Evolutionary conservation across 23 tunicate genomes (phyloP).

Genomic region (Oikopleura vanhoeffeni): DNA sequence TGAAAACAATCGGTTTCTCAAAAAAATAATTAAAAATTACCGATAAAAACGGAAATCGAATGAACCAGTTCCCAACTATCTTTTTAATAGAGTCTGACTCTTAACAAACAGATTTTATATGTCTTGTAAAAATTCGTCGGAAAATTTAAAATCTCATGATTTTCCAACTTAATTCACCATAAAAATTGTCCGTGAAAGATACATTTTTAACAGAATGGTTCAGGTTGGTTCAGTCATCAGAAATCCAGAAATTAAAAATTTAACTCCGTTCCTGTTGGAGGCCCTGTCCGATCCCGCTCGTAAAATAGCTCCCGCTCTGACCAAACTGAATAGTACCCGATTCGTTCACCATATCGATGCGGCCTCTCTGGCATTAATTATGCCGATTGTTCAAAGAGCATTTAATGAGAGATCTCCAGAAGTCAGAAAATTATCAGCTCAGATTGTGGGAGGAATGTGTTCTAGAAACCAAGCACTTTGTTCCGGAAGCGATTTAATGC

Average conservation of each 20-base stretch:
- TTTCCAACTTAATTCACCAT: not conserved
- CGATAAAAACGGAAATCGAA: no score
- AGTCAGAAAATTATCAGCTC: conserved; percentile 80
- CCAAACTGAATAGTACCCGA: conserved; percentile 49
- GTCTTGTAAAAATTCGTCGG: no score
- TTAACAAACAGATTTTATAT: no score
- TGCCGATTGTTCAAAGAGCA: conserved; percentile 71
- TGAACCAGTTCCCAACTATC: no score
- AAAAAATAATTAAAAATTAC: no score
- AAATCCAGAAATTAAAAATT: conserved; percentile 61
- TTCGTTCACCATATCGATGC: conserved; percentile 89
- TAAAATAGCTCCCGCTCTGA: conserved; percentile 39
- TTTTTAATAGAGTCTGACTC: no score
- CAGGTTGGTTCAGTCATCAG: conserved; percentile 73
- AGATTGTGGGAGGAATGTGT: conserved; percentile 88
- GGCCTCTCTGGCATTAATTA: conserved; percentile 74
- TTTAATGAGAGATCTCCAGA: conserved; percentile 59
- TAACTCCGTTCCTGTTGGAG: conserved; percentile 23
- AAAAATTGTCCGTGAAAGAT: not conserved
- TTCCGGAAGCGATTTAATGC: conserved; percentile 27
- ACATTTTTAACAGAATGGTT: not conserved
- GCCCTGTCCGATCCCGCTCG: conserved; percentile 42
- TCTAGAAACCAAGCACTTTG: conserved; percentile 27
- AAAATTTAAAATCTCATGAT: not conserved
- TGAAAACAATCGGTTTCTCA: no score